These are phyloP conservation scores for Bucorvus abyssinicus DNA, from an alignment of 2,797 vertebrate genomes.

Conservation along the genomic window DNA sequence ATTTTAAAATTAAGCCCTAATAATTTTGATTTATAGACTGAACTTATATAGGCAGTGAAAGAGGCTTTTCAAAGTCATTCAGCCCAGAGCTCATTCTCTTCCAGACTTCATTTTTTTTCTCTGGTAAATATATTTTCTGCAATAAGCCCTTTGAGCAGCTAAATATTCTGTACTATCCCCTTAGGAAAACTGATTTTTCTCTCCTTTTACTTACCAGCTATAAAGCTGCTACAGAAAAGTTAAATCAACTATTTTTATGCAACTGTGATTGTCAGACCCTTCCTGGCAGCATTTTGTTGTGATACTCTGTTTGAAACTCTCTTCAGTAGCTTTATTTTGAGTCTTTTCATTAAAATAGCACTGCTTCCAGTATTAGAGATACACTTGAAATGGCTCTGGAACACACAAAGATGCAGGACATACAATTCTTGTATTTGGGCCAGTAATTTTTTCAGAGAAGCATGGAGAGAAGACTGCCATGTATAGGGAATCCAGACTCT, in stretches of 20 bases:
- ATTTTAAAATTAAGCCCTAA: background rate
- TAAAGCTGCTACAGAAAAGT: slow-evolving; percentile 5
- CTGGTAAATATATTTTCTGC: slow-evolving; percentile 1
- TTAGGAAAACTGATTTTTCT: background rate
- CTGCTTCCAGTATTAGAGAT: background rate
- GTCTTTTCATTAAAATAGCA: background rate
- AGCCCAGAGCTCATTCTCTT: background rate
- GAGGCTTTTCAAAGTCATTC: slow-evolving; percentile 24
- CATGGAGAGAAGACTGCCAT: background rate
- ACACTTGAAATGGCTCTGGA: background rate
- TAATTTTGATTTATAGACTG: background rate
- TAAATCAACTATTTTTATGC: slow-evolving; percentile 20
- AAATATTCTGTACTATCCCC: background rate
- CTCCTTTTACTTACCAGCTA: background rate
- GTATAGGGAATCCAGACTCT: background rate
- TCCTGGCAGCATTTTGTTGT: background rate
- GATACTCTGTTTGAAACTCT: background rate
- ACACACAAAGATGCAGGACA: background rate
- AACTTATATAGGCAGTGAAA: background rate
- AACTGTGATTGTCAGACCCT: background rate
- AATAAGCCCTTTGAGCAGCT: background rate
- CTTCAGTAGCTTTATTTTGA: background rate
- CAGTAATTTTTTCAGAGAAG: slow-evolving; percentile 20
- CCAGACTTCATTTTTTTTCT: slow-evolving; percentile 38
- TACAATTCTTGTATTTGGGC: background rate